A percentile compares a stretch with the other conserved stretches of the same genome.
Conservation (phyloP, 2,113 vertebrate species). For the Corythaixoides concolor region DNA sequence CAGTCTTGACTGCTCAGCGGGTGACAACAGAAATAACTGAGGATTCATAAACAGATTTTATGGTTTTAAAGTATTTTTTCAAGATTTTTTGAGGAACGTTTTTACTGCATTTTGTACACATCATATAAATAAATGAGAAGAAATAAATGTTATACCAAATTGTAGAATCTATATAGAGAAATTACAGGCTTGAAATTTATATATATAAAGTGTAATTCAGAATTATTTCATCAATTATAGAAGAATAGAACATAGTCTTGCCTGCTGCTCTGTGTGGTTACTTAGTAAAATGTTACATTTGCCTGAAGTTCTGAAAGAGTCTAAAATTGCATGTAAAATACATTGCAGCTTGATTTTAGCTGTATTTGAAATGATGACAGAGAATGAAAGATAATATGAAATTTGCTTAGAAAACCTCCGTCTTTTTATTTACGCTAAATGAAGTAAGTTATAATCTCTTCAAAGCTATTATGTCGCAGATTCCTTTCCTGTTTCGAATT, state of each 20-base stretch:
- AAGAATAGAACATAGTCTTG: neutral
- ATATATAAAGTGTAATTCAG: neutral
- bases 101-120: neutral
- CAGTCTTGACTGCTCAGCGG: neutral
- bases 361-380: neutral
- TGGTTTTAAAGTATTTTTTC: neutral
- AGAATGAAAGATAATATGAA: neutral
- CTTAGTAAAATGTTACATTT: neutral
- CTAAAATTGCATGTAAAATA: neutral
- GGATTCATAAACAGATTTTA: neutral
- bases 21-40: neutral
- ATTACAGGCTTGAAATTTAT: neutral
- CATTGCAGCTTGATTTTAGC: neutral
- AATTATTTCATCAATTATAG: neutral
- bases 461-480: neutral
- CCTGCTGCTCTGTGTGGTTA: neutral
- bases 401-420: neutral
- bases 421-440: neutral
- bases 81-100: neutral
- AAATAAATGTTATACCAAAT: neutral
- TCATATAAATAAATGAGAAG: neutral
- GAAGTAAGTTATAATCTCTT: neutral
- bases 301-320: neutral
- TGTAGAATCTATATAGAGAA: neutral
- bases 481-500: neutral